Percentiles rank a stretch among this genome's conserved stretches.
Conservation (phyloP, 2,797 vertebrate genomes). For the Craterocephalus amniculus region DNA sequence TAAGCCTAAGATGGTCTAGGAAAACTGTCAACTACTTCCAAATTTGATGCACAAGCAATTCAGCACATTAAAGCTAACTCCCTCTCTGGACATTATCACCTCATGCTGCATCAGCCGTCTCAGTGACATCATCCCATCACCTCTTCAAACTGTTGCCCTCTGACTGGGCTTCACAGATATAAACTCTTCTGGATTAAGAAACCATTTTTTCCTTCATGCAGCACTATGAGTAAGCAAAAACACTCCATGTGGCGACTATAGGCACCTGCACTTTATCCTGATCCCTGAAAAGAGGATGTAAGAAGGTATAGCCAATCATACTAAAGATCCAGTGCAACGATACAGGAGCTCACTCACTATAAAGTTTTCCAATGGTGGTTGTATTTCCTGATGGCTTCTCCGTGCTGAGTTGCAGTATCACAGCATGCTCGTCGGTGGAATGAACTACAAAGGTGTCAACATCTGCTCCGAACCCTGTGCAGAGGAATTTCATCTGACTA, state of each 20-base stretch:
- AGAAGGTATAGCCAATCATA: no score
- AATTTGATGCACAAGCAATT: background rate
- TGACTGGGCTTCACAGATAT: no score
- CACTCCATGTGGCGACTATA: no score
- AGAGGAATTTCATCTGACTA: slow-evolving; percentile 1
- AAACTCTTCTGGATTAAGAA: no score
- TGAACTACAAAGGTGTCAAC: slow-evolving; percentile 62
- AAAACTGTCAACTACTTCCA: background rate
- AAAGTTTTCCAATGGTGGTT: slow-evolving; percentile 60
- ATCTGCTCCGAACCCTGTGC: slow-evolving; percentile 61
- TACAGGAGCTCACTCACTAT: slow-evolving; percentile 52
- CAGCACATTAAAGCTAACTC: background rate
- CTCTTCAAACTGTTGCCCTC: no score
- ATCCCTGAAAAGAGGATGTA: no score
- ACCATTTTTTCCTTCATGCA: no score
- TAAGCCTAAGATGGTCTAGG: no score
- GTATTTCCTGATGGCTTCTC: slow-evolving; percentile 49
- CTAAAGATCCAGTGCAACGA: background rate
- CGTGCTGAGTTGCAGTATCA: slow-evolving; percentile 46
- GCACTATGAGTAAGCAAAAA: no score
- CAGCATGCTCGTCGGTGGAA: slow-evolving; percentile 45
- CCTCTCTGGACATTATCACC: no score
- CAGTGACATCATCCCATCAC: no score
- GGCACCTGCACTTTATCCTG: background rate
- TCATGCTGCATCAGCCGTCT: no score